These are phyloP conservation scores for Heliothis peltigera DNA, from an alignment of 2,888 invertebrate species.

Conservation along the genomic window DNA sequence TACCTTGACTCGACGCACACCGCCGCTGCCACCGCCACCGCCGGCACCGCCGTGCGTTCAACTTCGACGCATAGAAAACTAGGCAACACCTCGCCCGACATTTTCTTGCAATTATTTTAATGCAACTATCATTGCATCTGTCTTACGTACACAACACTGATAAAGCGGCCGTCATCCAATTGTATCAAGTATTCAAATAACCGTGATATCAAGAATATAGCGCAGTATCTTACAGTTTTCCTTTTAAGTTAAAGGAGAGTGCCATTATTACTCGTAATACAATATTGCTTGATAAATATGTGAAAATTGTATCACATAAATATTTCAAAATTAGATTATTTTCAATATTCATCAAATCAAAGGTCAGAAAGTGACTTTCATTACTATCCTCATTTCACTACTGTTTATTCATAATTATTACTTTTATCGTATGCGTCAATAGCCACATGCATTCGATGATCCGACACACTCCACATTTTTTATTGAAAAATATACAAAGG, in stretches of 20 bases:
- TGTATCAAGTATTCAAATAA: background rate
- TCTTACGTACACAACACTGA: constrained; percentile 35
- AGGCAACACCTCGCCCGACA: constrained; percentile 75
- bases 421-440: constrained; percentile 24
- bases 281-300: too few species aligned
- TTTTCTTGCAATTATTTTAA: constrained; percentile 70
- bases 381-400: constrained; percentile 14
- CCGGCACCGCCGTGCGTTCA: constrained; percentile 69
- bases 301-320: too few species aligned
- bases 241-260: background rate
- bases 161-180: background rate
- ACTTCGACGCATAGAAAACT: constrained; percentile 82
- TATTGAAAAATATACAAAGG: constrained; percentile 46
- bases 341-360: background rate
- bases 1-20: constrained; percentile 88
- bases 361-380: background rate
- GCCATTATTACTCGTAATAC: too few species aligned
- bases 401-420: constrained; percentile 31
- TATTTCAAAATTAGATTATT: too few species aligned
- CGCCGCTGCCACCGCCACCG: constrained; percentile 63
- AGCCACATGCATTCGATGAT: constrained; percentile 43
- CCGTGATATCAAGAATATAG: background rate
- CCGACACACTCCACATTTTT: constrained; percentile 57
- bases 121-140: constrained; percentile 61
- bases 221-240: background rate